Evolutionary conservation across 2,113 vertebrate species (phyloP).

Genomic region (Bagarius yarrelli): DNA sequence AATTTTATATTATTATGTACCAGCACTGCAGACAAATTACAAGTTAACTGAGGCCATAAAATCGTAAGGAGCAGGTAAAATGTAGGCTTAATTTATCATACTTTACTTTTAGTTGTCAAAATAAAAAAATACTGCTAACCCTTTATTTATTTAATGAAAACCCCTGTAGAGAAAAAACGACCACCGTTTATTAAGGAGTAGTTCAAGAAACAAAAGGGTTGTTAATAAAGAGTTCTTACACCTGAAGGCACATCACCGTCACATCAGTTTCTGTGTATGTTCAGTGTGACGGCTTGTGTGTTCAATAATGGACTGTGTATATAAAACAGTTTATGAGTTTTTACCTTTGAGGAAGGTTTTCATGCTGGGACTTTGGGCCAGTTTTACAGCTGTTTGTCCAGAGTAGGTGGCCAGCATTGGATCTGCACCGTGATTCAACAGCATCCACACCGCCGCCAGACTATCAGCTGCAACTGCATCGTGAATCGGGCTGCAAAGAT

Average conservation of each 20-base stretch:
- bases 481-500: constrained; percentile 82
- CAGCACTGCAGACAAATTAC: background rate
- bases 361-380: constrained; percentile 90
- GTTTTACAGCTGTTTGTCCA: constrained; percentile 90
- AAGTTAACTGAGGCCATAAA: background rate
- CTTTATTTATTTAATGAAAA: no score
- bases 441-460: constrained; percentile 91
- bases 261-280: background rate
- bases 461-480: constrained; percentile 96
- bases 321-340: background rate
- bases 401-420: constrained; percentile 96
- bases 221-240: background rate
- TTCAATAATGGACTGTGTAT: background rate
- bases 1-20: background rate
- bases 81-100: background rate
- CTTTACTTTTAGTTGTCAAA: no score
- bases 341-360: constrained; percentile 89
- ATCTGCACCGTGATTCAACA: constrained; percentile 94
- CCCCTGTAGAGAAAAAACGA: no score
- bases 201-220: background rate
- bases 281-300: background rate
- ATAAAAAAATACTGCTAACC: no score
- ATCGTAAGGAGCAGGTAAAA: no score
- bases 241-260: background rate
- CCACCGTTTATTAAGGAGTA: no score